Evolutionary conservation across 2,888 invertebrate species (phyloP).

Genomic region (Trichacis sp.): DNA sequence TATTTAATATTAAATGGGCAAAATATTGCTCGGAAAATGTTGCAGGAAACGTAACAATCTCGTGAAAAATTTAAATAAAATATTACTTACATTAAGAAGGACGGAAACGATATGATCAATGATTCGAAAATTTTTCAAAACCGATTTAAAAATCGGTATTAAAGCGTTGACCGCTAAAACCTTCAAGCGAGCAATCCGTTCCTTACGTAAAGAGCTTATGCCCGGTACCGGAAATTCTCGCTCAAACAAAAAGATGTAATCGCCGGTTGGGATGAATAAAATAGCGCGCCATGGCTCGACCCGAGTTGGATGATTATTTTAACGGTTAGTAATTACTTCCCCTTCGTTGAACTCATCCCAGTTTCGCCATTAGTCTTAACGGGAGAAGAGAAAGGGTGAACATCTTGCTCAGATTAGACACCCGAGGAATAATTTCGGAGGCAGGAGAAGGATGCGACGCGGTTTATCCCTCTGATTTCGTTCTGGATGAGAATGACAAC

Average conservation of each 20-base stretch:
- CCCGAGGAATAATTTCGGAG: slow-evolving; percentile 45
- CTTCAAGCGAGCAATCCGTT: slow-evolving; percentile 38
- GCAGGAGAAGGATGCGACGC: slow-evolving; percentile 24
- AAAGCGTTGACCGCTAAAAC: slow-evolving; percentile 32
- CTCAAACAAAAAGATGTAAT: slow-evolving; percentile 44
- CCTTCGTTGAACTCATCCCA: slow-evolving; percentile 52
- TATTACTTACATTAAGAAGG: not conserved
- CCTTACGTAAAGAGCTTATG: slow-evolving; percentile 38
- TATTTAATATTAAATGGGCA: no score
- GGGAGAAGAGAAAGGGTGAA: slow-evolving; percentile 48
- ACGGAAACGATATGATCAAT: no score
- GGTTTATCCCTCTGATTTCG: slow-evolving; percentile 31
- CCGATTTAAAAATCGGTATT: slow-evolving; percentile 29
- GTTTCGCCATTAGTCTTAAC: slow-evolving; percentile 48
- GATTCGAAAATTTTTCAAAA: not conserved
- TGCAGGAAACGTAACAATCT: slow-evolving; percentile 19
- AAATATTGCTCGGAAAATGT: no score
- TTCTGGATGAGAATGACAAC: slow-evolving; percentile 17
- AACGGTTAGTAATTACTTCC: slow-evolving; percentile 64
- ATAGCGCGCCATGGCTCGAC: slow-evolving; percentile 35
- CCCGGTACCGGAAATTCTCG: slow-evolving; percentile 34
- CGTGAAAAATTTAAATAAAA: not conserved
- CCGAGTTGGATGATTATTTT: slow-evolving; percentile 56
- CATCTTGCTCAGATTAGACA: slow-evolving; percentile 65
- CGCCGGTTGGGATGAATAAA: slow-evolving; percentile 47